phyloP scores from a whole-genome alignment of 2,797 vertebrate species.

The Poeciliopsis gracilis region DNA sequence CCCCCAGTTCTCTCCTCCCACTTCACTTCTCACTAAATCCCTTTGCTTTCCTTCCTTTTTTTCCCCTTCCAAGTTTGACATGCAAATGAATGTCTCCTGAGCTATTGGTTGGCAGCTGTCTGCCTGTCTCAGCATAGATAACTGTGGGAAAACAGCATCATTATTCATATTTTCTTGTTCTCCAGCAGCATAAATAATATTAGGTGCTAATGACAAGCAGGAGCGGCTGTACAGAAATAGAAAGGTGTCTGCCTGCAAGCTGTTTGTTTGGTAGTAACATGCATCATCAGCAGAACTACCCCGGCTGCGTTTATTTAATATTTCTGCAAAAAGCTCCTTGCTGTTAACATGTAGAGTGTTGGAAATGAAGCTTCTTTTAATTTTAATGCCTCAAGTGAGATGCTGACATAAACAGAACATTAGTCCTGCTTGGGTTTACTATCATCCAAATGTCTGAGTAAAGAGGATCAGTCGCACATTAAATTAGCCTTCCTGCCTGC shows the following conservation, averaged over 20 bases:
- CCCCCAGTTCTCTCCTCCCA: constrained; percentile 13
- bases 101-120: constrained; percentile 54
- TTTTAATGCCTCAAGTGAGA: constrained; percentile 5
- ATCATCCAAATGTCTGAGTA: constrained; percentile 12
- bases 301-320: constrained; percentile 11
- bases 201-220: constrained; percentile 50
- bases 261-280: constrained; percentile 56
- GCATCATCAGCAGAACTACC: constrained; percentile 46
- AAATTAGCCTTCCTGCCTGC: constrained; percentile 20
- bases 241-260: constrained; percentile 44
- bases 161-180: constrained; percentile 57
- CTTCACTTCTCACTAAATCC: constrained; percentile 26
- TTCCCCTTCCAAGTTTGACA: constrained; percentile 46
- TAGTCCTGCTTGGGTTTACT: neutral
- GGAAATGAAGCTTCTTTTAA: neutral
- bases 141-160: constrained; percentile 40
- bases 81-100: constrained; percentile 62
- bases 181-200: constrained; percentile 47
- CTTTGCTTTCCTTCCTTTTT: constrained; percentile 18
- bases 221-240: constrained; percentile 27
- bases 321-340: constrained; percentile 12
- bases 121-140: constrained; percentile 55
- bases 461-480: constrained; percentile 24
- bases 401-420: constrained; percentile 5
- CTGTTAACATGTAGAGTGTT: constrained; percentile 19